phyloP scores from a whole-genome alignment of 1,140 invertebrate species.

The Apis laboriosa region DNA sequence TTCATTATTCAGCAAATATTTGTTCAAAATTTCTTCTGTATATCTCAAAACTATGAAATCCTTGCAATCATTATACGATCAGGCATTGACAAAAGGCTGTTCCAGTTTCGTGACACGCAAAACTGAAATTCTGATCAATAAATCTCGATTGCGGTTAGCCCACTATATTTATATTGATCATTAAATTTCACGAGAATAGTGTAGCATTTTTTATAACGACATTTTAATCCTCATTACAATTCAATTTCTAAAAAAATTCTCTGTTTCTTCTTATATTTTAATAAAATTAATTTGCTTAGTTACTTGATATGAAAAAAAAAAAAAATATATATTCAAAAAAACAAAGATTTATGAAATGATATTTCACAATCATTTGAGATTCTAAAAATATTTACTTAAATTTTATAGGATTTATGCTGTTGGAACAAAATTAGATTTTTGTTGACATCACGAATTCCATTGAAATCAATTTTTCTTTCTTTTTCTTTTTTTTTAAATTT shows the following conservation, averaged over 20 bases:
- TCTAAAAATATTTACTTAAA: conserved; percentile 52
- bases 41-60: neutral
- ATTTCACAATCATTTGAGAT: conserved; percentile 29
- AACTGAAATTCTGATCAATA: conserved; percentile 46
- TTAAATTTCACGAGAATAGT: conserved; percentile 9
- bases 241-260: neutral
- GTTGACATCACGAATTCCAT: conserved; percentile 2
- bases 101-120: conserved; percentile 38
- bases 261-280: neutral
- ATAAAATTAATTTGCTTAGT: neutral
- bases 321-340: neutral
- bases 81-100: conserved; percentile 43
- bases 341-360: neutral
- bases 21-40: neutral
- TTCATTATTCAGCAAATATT: neutral
- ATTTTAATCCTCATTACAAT: neutral
- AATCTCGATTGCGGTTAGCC: conserved; percentile 15
- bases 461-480: conserved; percentile 5
- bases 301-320: neutral
- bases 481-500: neutral
- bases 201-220: neutral
- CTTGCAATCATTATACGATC: neutral
- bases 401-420: conserved; percentile 19
- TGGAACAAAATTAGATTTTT: conserved; percentile 40
- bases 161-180: neutral